Evolutionary conservation across 1,140 invertebrate species (phyloP).

Genomic region (Apis florea): DNA sequence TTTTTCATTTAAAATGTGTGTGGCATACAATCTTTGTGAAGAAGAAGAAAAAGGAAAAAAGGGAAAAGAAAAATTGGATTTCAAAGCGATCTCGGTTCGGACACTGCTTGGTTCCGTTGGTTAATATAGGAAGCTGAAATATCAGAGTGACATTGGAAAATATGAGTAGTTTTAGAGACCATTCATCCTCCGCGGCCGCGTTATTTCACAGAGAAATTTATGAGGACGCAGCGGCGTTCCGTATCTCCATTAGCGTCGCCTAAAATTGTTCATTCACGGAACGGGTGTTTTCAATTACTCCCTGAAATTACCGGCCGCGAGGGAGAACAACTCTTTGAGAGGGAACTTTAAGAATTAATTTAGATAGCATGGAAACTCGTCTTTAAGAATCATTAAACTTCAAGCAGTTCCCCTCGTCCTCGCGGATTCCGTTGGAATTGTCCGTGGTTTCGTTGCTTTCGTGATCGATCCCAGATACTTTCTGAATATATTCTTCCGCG

Average conservation of each 20-base stretch:
- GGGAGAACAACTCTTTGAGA: slow-evolving; percentile 9
- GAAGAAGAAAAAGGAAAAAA: not conserved
- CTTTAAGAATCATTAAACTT: slow-evolving; percentile 31
- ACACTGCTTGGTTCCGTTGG: not conserved
- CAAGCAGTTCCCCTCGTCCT: not conserved
- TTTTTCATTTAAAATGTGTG: slow-evolving; percentile 20
- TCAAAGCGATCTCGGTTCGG: not conserved
- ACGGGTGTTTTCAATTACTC: slow-evolving; percentile 48
- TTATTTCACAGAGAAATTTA: slow-evolving; percentile 39
- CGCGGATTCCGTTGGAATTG: no score
- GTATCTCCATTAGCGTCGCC: slow-evolving; percentile 43
- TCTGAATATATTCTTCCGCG: not conserved
- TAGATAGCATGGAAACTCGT: slow-evolving; percentile 14
- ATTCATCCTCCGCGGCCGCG: slow-evolving; percentile 2
- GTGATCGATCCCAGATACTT: not conserved
- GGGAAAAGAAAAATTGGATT: slow-evolving; percentile 22
- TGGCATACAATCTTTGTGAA: not conserved
- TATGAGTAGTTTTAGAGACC: slow-evolving; percentile 25
- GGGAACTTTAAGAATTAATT: slow-evolving; percentile 35
- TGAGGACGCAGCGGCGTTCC: slow-evolving; percentile 4
- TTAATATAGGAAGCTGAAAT: slow-evolving; percentile 44
- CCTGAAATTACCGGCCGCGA: not conserved
- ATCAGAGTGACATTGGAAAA: slow-evolving; percentile 37
- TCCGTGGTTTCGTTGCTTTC: no score
- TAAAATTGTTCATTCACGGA: slow-evolving; percentile 45